Conservation (phyloP, 1,140 invertebrate genomes). For the Elymnias hypermnestra region DNA sequence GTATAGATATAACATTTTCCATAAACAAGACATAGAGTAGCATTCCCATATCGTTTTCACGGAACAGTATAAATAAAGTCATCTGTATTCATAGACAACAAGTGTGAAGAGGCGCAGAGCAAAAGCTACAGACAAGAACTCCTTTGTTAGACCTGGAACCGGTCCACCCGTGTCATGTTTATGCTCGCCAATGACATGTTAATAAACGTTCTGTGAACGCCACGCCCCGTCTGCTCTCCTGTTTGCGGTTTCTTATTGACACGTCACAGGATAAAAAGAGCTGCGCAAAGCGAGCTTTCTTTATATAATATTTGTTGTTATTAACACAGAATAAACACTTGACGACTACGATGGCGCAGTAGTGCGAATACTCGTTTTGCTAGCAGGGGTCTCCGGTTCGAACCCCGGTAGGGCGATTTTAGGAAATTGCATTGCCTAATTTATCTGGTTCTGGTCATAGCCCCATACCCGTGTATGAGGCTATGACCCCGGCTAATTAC, state of each 20-base stretch:
- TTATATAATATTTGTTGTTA: too few relatives aligned
- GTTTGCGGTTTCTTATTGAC: conserved; percentile 12
- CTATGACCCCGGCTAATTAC: too few relatives aligned
- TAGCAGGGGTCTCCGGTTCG: too few relatives aligned
- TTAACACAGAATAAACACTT: too few relatives aligned
- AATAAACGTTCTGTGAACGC: conserved; percentile 34
- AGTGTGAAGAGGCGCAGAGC: conserved; percentile 22
- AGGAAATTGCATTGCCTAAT: too few relatives aligned
- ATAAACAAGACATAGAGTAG: too few relatives aligned
- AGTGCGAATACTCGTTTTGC: too few relatives aligned
- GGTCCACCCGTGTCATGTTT: conserved; percentile 36
- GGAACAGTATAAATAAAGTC: conserved; percentile 9
- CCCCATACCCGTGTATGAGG: too few relatives aligned
- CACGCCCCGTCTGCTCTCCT: conserved; percentile 31
- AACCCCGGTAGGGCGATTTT: too few relatives aligned
- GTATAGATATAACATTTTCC: too few relatives aligned
- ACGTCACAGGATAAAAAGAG: conserved; percentile 1
- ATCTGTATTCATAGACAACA: conserved; percentile 32
- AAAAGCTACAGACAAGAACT: conserved; percentile 16
- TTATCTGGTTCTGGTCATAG: too few relatives aligned
- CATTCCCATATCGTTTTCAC: neutral
- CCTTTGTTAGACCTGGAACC: conserved; percentile 28
- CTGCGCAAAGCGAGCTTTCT: neutral
- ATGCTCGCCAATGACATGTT: conserved; percentile 45
- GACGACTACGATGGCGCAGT: too few relatives aligned